Base-by-base conservation (phyloP, 2,113 vertebrate species). In the Leptobrachium leishanense region DNA sequence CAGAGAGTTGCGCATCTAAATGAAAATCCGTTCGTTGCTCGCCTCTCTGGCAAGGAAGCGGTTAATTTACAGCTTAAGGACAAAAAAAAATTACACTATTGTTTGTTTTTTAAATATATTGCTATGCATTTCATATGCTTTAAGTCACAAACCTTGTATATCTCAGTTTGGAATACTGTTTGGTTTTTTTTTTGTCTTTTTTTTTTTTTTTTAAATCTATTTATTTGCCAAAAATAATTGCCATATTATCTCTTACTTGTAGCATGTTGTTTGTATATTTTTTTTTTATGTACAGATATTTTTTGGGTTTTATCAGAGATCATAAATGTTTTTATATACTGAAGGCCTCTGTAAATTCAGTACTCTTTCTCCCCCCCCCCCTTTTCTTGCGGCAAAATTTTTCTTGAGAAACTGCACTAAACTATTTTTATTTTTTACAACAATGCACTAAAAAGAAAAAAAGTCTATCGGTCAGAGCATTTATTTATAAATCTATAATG, bases 351-450 rank as follows among this genome's bases (percentile, higher is more conserved):
- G 82, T 89, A 85, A 92, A 88, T 83, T 90, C 88, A 89, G 84
- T 88, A 88, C 89, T 91, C 87, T 82, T 85, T 89, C 84, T 85
- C 90, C 89, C 95, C 93, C 94, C 84, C 85, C 90, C 89, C 95
- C 92, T 94, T 93, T 95, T 93, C 91, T 90, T 89, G 87, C 86
- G 88, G 86, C 88, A 90, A 89, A 85, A 90, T 90, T 90, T 88
- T 91, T 31, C 20, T 90, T 94, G 90, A 87, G 85, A 93, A 94
- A 93, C 94, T 98, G 96, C 98, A 98, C 96, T 98, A 98, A 94
- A 92, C 82, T 44, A 89, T 92, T 84, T 92, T 84, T 43, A 90
- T 92, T 84, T 95, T 91, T 96, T 96, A 95, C 94, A 95, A 94
- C 88, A 92, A 96, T 96, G 96, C 96, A 98, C 96, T 97, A 97